Base-by-base conservation (phyloP, 1,140 invertebrate genomes). In the Eurosta solidaginis region DNA sequence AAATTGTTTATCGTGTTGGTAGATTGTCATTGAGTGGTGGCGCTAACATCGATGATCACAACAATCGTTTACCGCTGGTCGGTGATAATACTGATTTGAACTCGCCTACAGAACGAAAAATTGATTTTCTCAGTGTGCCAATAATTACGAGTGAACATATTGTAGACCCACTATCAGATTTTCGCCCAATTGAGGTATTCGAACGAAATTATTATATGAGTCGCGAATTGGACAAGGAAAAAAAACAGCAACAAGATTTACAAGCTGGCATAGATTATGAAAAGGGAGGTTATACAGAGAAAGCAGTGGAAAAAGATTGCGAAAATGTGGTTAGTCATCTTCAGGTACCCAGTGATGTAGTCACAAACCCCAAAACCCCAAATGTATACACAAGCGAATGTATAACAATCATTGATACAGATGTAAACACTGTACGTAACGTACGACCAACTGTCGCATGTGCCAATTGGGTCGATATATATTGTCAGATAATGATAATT, bases 361-460 rank as follows among this genome's bases (percentile, higher is more conserved):
- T 82, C 33, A 82, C 81, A 74, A 49, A 47, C 79, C 83, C 74
- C 79, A 81, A 79, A 79, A 82, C 80, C 80, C 83, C 85, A 80
- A 88, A 88, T 81, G 84, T 88, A 45, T 88, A 88, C 79, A 81
- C 81, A 80, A 86, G 86, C 79, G 86, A 85, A 77, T 84, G 79
- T 79, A 89, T 91, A 87, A 91, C 91, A 87, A 91, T 91, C 84
- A 91, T 91, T 88, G 91, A 91, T 83, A 90, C 89, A 79, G 91
- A 91, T 82, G 81, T 81, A 74, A 79, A 74, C 80, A 82, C 80
- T 81, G 87, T 87, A 86, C 80, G 83, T 80, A 63, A 80, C 54
- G 52, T 40, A 68, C n/a, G 59, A 9, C 14, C 22, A 36, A 68
- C 79, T 82, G 10, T 29, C 25, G 25, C 0, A 47, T 47, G 9